Conservation (phyloP, 1,140 invertebrate species). For the Drosophila lini region DNA sequence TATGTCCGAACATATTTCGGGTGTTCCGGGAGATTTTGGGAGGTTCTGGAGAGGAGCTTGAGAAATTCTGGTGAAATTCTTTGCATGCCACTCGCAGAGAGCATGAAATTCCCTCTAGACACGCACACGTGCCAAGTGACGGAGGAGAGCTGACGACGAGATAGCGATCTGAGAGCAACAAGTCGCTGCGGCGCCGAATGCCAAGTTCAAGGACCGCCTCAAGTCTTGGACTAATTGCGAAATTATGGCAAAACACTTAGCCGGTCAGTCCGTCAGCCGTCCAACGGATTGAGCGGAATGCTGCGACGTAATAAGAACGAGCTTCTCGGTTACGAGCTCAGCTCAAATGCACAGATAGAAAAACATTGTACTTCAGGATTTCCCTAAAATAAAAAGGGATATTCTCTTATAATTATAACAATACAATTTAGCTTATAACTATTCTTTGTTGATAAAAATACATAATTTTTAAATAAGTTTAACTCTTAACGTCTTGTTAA, state of each 20-base stretch:
- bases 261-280: conserved; percentile 2
- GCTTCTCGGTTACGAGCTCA: conserved; percentile 24
- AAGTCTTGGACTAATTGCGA: conserved; percentile 52
- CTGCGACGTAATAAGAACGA: conserved; percentile 64
- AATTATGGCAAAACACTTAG: conserved; percentile 52
- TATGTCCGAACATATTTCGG: conserved; percentile 28
- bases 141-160: conserved; percentile 2
- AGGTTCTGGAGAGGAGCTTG: not conserved
- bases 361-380: not conserved
- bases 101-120: conserved; percentile 38
- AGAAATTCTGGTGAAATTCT: conserved; percentile 37
- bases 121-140: conserved; percentile 63
- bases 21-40: not conserved
- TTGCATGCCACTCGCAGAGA: conserved; percentile 1
- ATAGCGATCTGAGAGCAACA: conserved; percentile 45
- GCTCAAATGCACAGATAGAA: conserved; percentile 8
- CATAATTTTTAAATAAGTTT: too few species aligned
- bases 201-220: conserved; percentile 75
- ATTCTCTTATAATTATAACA: too few species aligned
- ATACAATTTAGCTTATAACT: too few species aligned
- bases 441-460: too few species aligned
- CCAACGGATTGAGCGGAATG: conserved; percentile 20
- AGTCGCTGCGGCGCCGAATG: conserved; percentile 42
- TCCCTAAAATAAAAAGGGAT: not conserved
- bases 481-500: too few species aligned